Conservation (phyloP, 1,140 invertebrate species). For the Drosophila repletoides region DNA sequence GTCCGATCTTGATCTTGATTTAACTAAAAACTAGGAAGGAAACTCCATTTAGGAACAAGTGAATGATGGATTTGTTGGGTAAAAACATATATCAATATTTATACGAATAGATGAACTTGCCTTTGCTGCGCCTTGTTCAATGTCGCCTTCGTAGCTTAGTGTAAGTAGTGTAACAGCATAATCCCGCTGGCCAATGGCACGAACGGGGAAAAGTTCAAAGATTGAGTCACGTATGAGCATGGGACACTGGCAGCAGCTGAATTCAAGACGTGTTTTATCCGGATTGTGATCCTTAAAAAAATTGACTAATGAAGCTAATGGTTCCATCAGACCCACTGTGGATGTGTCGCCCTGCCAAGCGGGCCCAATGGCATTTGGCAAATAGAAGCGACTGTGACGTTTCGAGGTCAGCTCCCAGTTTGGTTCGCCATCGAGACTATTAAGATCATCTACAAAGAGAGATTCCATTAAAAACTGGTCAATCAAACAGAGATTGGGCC, state of each 20-base stretch:
- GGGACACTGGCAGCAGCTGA: constrained; percentile 84
- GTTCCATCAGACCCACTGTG: constrained; percentile 62
- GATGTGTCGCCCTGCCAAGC: constrained; percentile 84
- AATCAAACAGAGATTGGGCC: no score
- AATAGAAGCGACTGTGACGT: constrained; percentile 86
- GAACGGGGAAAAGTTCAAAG: constrained; percentile 86
- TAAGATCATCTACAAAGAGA: constrained; percentile 37
- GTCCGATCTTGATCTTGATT: no score
- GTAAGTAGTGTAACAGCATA: constrained; percentile 54
- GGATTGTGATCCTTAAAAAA: constrained; percentile 48
- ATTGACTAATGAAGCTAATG: constrained; percentile 75
- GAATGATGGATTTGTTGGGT: neutral
- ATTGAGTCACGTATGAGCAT: constrained; percentile 86
- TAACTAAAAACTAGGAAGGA: no score
- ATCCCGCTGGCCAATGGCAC: constrained; percentile 82
- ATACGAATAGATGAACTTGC: no score
- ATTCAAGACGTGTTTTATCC: constrained; percentile 44
- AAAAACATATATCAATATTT: no score
- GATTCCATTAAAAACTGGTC: no score
- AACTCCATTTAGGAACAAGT: no score
- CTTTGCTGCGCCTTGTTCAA: constrained; percentile 69
- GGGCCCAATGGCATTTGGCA: constrained; percentile 88
- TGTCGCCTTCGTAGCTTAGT: constrained; percentile 60
- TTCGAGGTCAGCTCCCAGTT: constrained; percentile 87
- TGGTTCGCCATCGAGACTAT: constrained; percentile 71